Conservation (phyloP, 2,797 vertebrate genomes). For the Rhinoraja longicauda region DNA sequence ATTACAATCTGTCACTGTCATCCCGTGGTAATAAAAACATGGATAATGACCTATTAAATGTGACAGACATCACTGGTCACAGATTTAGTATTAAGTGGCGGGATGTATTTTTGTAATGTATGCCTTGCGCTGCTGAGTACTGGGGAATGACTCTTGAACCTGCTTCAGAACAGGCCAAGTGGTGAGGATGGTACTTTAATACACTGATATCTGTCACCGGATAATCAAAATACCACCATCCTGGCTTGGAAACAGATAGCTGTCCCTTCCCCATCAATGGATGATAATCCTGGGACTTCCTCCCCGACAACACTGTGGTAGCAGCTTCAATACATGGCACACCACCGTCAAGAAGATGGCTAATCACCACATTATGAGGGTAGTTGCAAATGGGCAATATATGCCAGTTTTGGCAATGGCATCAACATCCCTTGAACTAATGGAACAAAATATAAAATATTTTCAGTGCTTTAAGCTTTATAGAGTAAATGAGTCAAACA, state of each 20-base stretch:
- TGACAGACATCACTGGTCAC: conserved; percentile 42
- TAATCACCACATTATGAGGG: too few relatives aligned
- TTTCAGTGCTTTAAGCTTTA: too few relatives aligned
- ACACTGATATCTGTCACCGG: not conserved
- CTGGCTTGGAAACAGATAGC: not conserved
- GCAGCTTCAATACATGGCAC: too few relatives aligned
- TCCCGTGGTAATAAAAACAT: conserved; percentile 44
- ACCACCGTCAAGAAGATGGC: too few relatives aligned
- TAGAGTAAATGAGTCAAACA: too few relatives aligned
- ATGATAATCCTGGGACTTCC: too few relatives aligned
- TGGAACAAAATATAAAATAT: too few relatives aligned
- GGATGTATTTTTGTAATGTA: conserved; percentile 42
- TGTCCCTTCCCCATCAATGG: not conserved
- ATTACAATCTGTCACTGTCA: conserved; percentile 42
- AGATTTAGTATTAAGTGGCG: conserved; percentile 45
- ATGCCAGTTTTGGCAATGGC: too few relatives aligned
- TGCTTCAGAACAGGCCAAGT: not conserved
- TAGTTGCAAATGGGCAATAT: too few relatives aligned
- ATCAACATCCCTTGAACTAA: too few relatives aligned
- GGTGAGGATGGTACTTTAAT: not conserved
- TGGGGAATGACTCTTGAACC: not conserved
- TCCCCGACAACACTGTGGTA: too few relatives aligned
- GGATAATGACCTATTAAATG: conserved; percentile 48
- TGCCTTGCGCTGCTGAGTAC: conserved; percentile 43
- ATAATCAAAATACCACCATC: not conserved